Conservation (phyloP, 2,113 vertebrate species). For the Physeter macrocephalus region DNA sequence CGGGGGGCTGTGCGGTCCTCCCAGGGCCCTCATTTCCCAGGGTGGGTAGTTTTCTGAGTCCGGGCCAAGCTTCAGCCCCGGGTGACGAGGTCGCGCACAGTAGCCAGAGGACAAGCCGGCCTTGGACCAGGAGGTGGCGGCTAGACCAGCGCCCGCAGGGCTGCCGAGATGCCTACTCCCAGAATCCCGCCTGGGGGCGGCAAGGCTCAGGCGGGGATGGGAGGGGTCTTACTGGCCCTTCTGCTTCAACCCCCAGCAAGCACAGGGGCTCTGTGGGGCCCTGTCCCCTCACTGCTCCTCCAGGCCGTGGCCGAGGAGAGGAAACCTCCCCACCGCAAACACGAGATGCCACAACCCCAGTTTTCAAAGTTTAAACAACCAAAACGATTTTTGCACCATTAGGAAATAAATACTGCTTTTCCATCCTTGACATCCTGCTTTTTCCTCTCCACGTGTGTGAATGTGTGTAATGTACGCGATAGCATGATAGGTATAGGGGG, state of each 20-base stretch:
- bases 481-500: too few species aligned
- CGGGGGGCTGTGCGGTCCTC: neutral
- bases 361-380: neutral
- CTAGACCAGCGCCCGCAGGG: too few species aligned
- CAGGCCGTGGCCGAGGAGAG: neutral
- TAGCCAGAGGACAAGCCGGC: too few species aligned
- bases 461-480: neutral
- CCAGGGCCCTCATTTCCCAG: neutral
- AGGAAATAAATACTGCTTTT: neutral
- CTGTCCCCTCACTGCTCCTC: neutral
- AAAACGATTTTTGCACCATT: neutral
- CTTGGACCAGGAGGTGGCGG: too few species aligned
- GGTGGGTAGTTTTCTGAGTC: neutral
- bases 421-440: neutral
- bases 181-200: neutral
- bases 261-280: accelerated
- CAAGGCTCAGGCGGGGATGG: neutral
- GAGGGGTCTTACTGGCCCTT: too few species aligned
- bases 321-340: neutral
- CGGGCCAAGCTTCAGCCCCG: neutral
- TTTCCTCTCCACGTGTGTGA: neutral
- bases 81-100: too few species aligned
- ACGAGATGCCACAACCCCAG: neutral
- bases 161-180: neutral
- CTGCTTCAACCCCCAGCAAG: neutral